A percentile compares a stretch with the other conserved stretches of the same genome.
phyloP scores from a whole-genome alignment of 2,888 invertebrate species.

The Harpalus rubripes region DNA sequence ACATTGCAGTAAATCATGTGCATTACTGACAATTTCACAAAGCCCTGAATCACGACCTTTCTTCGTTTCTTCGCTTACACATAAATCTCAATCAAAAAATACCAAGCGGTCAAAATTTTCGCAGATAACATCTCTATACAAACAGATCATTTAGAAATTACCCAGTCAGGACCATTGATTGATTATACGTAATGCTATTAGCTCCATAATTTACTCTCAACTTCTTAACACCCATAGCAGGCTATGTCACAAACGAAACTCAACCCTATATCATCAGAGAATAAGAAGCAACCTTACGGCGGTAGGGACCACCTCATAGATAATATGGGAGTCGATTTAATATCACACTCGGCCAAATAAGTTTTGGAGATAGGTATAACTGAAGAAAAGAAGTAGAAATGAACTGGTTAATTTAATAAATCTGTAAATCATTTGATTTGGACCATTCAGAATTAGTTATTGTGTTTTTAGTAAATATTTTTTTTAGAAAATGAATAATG shows the following conservation, averaged over 20 bases:
- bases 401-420: constrained; percentile 52
- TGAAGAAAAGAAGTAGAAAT: not conserved
- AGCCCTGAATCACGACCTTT: too few species aligned
- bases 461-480: too few species aligned
- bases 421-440: constrained; percentile 56
- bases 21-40: too few species aligned
- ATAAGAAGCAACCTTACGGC: constrained; percentile 55
- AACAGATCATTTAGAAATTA: constrained; percentile 54
- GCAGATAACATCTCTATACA: constrained; percentile 66
- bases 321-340: constrained; percentile 61
- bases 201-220: constrained; percentile 48
- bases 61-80: not conserved
- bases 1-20: too few species aligned
- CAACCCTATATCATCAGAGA: constrained; percentile 22
- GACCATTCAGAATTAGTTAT: not conserved
- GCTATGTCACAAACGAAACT: not conserved
- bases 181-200: constrained; percentile 64
- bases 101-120: not conserved
- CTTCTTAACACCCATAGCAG: constrained; percentile 63
- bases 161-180: constrained; percentile 62
- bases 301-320: constrained; percentile 61
- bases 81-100: constrained; percentile 65
- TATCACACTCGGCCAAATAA: constrained; percentile 57
- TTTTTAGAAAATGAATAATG: too few species aligned
- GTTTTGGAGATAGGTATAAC: constrained; percentile 13